Evolutionary conservation across 2,113 vertebrate species (phyloP), one percentile per base, ranked within the genome.

Genomic region (Hypomesus transpacificus): DNA sequence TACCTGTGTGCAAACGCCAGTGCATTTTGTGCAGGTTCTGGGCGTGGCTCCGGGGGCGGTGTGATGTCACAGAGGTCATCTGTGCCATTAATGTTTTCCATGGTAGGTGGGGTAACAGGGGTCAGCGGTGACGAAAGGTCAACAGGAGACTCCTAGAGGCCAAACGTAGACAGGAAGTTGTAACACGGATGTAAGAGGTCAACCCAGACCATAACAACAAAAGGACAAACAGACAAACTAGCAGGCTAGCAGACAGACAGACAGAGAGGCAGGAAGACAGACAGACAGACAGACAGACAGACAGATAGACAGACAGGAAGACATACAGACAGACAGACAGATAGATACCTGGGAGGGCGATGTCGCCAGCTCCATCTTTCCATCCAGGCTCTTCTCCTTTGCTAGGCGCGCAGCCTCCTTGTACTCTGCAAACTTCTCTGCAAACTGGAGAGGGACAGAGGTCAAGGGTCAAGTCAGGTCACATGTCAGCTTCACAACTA

Each of bases 341-440:
- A 11, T 7, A 17, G 6, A 64, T 74, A 99, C 97, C 95, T 99
- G 96, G 85, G 96, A 99, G 22, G 96, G 97, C 77, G 96, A 98
- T 82, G 94, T 98, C 75, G 95, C 96, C 87, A 98, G 91, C 69
- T 99, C 97, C 94, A 95, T 96, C 89, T 99, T 99, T 81, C 59
- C 59, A 31, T 99, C 96, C 70, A 97, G 95, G 57, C 95, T 97
- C 89, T 98, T 99, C 90, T 98, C 96, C 85, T 99, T 99, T 69
- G 96, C 97, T 59, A 98, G 89, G 69, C 96, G 92, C 0, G 97
- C 96, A 75, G 97, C 96, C 93, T 98, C 96, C 90, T 99, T 99
- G 87, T 98, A 99, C 89, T 98, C 96, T 73, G 95, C 93, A 94
- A 99, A 99, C 89, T 98, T 99, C 85, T 99, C 97, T 87, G 97